These are phyloP conservation scores for Tonatia bakeri DNA, from an alignment of 2,113 vertebrate genomes.

Conservation along the genomic window DNA sequence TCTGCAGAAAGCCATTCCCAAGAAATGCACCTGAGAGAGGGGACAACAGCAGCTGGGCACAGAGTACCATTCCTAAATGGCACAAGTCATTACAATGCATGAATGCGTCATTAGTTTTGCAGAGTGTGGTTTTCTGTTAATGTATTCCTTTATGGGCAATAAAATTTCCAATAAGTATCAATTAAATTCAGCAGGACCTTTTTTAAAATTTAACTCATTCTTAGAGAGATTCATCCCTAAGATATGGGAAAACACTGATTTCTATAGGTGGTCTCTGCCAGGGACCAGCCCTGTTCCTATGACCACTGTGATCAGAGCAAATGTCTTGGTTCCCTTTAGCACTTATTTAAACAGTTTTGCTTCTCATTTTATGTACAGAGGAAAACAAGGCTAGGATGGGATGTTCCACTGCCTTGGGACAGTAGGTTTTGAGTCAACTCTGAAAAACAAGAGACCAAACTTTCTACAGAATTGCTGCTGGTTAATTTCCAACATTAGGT, in stretches of 20 bases:
- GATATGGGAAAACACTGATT: background rate
- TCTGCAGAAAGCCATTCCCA: background rate
- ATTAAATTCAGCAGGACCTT: background rate
- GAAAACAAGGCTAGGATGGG: background rate
- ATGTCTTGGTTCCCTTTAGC: background rate
- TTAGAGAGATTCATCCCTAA: background rate
- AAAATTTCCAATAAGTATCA: background rate
- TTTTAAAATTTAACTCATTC: background rate
- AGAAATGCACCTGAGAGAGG: background rate
- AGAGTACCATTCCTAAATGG: background rate
- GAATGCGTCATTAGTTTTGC: background rate
- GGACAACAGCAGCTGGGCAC: too few species aligned
- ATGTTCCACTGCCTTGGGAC: background rate
- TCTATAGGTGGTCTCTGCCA: background rate
- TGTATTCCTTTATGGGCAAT: background rate
- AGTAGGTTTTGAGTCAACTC: background rate
- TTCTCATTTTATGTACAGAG: background rate
- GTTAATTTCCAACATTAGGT: slow-evolving; percentile 22
- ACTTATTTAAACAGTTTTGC: background rate
- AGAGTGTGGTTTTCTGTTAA: background rate
- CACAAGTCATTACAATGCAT: background rate
- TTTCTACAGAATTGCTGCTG: background rate
- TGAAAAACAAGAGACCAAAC: slow-evolving; percentile 21
- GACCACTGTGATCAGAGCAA: background rate
- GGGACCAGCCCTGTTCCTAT: background rate